A percentile compares a stretch with the other conserved stretches of the same genome.
phyloP scores from a whole-genome alignment of 2,888 invertebrate genomes.

The Rhingia campestris region DNA sequence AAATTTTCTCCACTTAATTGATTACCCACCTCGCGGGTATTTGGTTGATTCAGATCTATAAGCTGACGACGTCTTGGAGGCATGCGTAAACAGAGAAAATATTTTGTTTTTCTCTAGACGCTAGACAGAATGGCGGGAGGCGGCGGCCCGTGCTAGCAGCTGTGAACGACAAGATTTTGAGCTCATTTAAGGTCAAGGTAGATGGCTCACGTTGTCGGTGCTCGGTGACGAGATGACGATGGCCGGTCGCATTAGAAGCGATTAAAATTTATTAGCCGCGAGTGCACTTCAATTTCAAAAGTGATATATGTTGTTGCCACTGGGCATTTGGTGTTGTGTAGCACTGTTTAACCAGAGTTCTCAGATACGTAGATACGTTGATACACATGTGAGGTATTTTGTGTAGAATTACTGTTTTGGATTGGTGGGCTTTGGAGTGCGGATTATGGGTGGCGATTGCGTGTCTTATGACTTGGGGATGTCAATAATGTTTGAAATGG shows the following conservation, averaged over 20 bases:
- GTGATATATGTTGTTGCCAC: constrained; percentile 47
- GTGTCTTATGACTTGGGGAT: constrained; percentile 2
- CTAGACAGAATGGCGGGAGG: constrained; percentile 49
- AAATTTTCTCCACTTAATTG: constrained; percentile 47
- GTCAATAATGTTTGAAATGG: background rate
- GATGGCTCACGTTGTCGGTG: constrained; percentile 34
- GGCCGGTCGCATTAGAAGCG: constrained; percentile 40
- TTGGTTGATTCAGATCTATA: constrained; percentile 20
- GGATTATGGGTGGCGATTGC: constrained; percentile 12
- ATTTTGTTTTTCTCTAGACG: background rate
- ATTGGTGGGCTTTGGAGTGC: constrained; percentile 12
- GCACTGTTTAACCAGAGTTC: constrained; percentile 26
- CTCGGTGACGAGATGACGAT: background rate
- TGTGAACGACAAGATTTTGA: background rate
- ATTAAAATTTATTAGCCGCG: constrained; percentile 44
- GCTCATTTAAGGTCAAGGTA: constrained; percentile 66
- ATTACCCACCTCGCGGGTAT: constrained; percentile 3
- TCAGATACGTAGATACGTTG: background rate
- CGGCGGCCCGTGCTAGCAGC: background rate
- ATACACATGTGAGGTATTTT: constrained; percentile 9
- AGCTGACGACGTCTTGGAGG: constrained; percentile 11
- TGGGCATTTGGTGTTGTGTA: constrained; percentile 34
- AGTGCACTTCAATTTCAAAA: constrained; percentile 32
- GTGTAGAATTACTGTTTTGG: background rate
- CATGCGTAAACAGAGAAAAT: constrained; percentile 5